These are phyloP conservation scores for Microdon myrmicae DNA, from an alignment of 2,888 invertebrate species.

Conservation along the genomic window DNA sequence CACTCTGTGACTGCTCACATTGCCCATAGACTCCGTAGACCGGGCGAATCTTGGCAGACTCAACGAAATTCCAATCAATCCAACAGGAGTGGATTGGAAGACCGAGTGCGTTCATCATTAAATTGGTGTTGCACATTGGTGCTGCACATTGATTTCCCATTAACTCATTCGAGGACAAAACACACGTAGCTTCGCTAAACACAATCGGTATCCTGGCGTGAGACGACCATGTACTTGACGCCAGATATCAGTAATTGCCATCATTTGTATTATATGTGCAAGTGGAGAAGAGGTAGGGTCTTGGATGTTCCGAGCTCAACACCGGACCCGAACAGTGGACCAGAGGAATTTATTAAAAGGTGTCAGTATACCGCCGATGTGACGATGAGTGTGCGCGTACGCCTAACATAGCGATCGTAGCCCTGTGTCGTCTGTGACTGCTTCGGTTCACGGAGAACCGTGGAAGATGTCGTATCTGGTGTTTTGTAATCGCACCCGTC, in stretches of 20 bases:
- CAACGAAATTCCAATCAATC: constrained; percentile 31
- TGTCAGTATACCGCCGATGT: constrained; percentile 30
- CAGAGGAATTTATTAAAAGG: constrained; percentile 48
- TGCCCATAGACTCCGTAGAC: too few relatives aligned
- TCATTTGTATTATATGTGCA: constrained; percentile 47
- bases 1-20: constrained; percentile 41
- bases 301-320: constrained; percentile 6
- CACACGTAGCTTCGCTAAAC: constrained; percentile 21
- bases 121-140: constrained; percentile 50
- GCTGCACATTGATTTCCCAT: constrained; percentile 51
- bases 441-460: constrained; percentile 19
- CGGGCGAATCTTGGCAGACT: constrained; percentile 14
- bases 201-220: constrained; percentile 38
- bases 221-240: constrained; percentile 47
- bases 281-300: constrained; percentile 19
- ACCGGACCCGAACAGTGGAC: constrained; percentile 30
- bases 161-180: constrained; percentile 48
- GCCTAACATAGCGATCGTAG: constrained; percentile 15
- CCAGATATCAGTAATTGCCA: constrained; percentile 53
- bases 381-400: constrained; percentile 24
- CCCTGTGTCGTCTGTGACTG: neutral
- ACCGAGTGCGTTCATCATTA: constrained; percentile 32
- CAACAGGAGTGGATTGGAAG: constrained; percentile 2
- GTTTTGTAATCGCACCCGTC: constrained; percentile 9
- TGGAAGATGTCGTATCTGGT: constrained; percentile 6